Base-by-base conservation (phyloP, 2,797 vertebrate species). In the Dicrostonyx torquatus region DNA sequence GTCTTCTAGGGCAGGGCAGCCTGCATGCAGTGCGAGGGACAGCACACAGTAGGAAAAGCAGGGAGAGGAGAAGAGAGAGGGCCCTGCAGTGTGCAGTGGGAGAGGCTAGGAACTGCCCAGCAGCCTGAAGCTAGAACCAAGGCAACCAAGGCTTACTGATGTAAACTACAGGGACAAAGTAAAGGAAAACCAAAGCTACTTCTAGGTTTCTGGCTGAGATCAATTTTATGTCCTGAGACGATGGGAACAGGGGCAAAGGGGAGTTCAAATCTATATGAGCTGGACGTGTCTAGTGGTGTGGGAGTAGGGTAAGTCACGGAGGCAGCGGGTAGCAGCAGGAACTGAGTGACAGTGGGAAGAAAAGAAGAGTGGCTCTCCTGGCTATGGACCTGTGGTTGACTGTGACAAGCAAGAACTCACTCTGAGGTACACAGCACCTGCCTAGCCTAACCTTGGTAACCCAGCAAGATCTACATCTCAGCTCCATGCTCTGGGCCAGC, bases 171-270 rank as follows among this genome's bases (percentile, higher is more conserved):
- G 5, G 34, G 62, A 37, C 12, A 70, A 75, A 12, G 88, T 73
- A 45, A 91, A 87, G 45, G 60, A 34, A 94, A 85, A 78, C 26
- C 87, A 79, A 93, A 77, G 62, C 31, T n/a, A 85, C 76, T 85
- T 87, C 68, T 68, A 86, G 50, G 77, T 24, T 95, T 94, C 80
- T 13, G 14, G 45, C 55, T 89, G 79, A 91, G 77, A 83, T 75
- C 75, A 66, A 22, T 53, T 68, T 82, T 79, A 22, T 86, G 91
- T 91, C 53, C 93, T 92, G 80, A 93, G n/a, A 89, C 31, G 34
- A 77, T 43, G 55, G 89, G 66, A 29, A 50, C 45, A 70, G 75
- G 88, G 70, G 73, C 55, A 86, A 87, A 85, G 75, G 50, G 18
- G 62, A 82, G 26, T 86, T 89, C 75, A 92, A 78, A 79, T 55